Conservation (phyloP, 2,113 vertebrate species). For the Sorex araneus region DNA sequence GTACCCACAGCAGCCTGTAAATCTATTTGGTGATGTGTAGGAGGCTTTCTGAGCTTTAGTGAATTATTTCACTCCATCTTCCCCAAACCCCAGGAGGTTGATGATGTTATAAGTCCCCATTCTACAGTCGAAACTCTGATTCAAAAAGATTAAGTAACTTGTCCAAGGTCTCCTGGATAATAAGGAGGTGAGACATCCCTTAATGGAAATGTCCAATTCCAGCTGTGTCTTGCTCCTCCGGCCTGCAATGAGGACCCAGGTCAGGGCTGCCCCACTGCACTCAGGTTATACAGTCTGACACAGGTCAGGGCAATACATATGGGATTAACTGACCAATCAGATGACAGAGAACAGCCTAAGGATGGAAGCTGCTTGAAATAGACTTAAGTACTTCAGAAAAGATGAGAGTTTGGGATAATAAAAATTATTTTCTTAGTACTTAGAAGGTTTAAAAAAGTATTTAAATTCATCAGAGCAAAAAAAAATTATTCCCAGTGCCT, state of each 20-base stretch:
- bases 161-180: too few species aligned
- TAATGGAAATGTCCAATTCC: background rate
- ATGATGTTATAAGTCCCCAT: background rate
- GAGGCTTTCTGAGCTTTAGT: background rate
- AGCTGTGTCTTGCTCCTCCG: too few species aligned
- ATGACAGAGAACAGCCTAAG: background rate
- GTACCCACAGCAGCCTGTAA: background rate
- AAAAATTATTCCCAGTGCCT: background rate
- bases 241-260: background rate
- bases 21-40: background rate
- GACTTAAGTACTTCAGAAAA: background rate
- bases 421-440: too few species aligned
- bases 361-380: background rate
- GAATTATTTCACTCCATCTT: background rate
- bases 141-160: background rate
- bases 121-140: background rate
- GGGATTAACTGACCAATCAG: background rate
- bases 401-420: too few species aligned
- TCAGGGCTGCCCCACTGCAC: too few species aligned
- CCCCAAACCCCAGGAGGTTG: background rate
- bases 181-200: background rate
- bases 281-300: background rate
- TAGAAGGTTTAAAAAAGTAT: too few species aligned
- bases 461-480: background rate
- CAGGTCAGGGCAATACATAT: accelerated